Conservation (phyloP, 2,888 invertebrate genomes). For the Eristalis tenax region DNA sequence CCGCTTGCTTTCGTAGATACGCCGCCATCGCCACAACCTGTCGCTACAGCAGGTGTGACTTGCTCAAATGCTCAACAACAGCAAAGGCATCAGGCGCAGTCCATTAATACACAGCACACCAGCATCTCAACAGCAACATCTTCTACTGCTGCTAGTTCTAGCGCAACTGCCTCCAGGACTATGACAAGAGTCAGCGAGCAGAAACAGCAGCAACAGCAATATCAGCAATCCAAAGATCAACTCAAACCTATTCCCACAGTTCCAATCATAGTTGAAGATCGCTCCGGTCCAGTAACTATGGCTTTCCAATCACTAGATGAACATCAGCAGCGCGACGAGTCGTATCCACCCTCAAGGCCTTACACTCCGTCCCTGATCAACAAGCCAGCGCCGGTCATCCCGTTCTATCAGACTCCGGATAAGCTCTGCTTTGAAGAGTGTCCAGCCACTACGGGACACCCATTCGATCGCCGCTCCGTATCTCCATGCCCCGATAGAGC, state of each 20-base stretch:
- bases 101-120: constrained; percentile 50
- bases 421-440: constrained; percentile 88
- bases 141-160: constrained; percentile 69
- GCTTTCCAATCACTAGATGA: constrained; percentile 86
- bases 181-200: constrained; percentile 71
- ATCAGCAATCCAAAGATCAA: constrained; percentile 67
- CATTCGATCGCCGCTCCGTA: constrained; percentile 85
- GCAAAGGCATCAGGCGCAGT: constrained; percentile 66
- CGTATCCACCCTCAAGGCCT: constrained; percentile 82
- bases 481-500: constrained; percentile 86
- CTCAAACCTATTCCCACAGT: constrained; percentile 74
- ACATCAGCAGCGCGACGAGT: constrained; percentile 80
- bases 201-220: constrained; percentile 70
- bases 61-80: constrained; percentile 76
- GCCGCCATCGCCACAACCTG: constrained; percentile 74
- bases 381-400: constrained; percentile 87
- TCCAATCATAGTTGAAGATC: constrained; percentile 81
- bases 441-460: constrained; percentile 83
- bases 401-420: constrained; percentile 87
- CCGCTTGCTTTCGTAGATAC: constrained; percentile 81
- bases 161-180: constrained; percentile 63
- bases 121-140: constrained; percentile 40
- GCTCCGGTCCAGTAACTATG: constrained; percentile 84
- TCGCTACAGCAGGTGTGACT: constrained; percentile 54
- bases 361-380: constrained; percentile 88